phyloP scores from a whole-genome alignment of 92 coral and sea anemone species.

The Desmophyllum pertusum region DNA sequence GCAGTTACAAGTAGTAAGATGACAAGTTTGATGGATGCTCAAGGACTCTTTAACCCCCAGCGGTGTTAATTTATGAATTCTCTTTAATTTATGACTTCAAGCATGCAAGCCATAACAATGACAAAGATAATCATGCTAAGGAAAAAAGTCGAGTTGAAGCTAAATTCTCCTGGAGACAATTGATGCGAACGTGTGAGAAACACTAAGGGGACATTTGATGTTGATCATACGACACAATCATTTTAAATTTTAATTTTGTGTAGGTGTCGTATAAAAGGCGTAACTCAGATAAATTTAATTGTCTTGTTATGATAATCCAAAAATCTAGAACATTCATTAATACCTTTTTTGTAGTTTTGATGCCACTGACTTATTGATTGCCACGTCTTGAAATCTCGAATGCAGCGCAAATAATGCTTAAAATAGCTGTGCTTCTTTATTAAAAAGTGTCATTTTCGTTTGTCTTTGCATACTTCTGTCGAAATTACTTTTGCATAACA shows the following conservation, averaged over 20 bases:
- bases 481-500: conserved; percentile 15
- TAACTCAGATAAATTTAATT: not conserved
- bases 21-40: too few relatives aligned
- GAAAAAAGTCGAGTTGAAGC: not conserved
- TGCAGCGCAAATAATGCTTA: not conserved
- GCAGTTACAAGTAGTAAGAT: too few relatives aligned
- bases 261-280: not conserved
- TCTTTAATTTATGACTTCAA: not conserved
- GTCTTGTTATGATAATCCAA: conserved; percentile 14
- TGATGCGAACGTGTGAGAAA: not conserved
- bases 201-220: not conserved
- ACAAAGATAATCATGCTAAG: not conserved
- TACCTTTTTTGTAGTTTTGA: not conserved
- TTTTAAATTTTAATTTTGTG: not conserved
- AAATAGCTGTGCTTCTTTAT: not conserved
- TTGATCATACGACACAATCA: not conserved
- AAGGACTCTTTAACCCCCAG: not conserved
- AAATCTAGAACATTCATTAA: not conserved
- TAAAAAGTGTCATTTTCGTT: too few relatives aligned
- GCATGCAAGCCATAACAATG: not conserved
- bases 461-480: not conserved
- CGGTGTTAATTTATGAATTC: not conserved
- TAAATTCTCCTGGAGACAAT: too few relatives aligned
- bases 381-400: not conserved
- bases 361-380: too few relatives aligned